Evolutionary conservation across 2,888 invertebrate genomes (phyloP).

Genomic region (Calameuta pallipes): DNA sequence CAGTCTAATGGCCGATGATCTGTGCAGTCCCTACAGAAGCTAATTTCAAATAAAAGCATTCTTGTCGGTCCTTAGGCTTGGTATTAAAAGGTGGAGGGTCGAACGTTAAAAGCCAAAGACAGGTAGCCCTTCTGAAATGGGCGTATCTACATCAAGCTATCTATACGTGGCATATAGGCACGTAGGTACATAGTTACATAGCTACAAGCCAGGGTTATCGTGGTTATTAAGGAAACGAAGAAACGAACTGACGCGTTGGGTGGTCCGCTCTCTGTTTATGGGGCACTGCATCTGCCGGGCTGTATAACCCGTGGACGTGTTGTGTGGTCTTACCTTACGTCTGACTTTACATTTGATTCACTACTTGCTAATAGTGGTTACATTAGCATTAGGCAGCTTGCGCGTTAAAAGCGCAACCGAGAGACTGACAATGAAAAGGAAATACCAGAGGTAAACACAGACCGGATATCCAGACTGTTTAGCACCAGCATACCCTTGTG

Average conservation of each 20-base stretch:
- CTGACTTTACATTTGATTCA: constrained; percentile 61
- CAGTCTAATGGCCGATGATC: neutral
- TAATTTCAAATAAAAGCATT: neutral
- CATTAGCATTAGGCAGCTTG: constrained; percentile 45
- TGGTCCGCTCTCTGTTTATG: constrained; percentile 64
- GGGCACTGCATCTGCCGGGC: constrained; percentile 61
- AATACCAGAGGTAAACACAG: neutral
- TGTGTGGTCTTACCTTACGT: constrained; percentile 61
- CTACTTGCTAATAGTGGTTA: constrained; percentile 60
- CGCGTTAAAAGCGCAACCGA: constrained; percentile 3
- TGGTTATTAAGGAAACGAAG: constrained; percentile 63
- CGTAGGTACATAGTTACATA: neutral
- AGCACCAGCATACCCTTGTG: neutral
- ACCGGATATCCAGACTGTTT: neutral
- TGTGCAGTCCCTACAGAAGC: neutral
- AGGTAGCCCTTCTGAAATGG: constrained; percentile 39
- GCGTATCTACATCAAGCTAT: constrained; percentile 11
- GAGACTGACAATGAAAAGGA: neutral
- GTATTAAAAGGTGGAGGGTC: neutral
- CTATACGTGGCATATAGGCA: constrained; percentile 3
- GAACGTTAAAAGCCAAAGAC: constrained; percentile 30
- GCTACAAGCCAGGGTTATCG: constrained; percentile 39
- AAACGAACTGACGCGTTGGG: constrained; percentile 57
- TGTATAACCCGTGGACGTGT: constrained; percentile 55
- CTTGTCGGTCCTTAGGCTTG: neutral